Conservation (phyloP, 2,113 vertebrate species). For the Mesitornis unicolor region DNA sequence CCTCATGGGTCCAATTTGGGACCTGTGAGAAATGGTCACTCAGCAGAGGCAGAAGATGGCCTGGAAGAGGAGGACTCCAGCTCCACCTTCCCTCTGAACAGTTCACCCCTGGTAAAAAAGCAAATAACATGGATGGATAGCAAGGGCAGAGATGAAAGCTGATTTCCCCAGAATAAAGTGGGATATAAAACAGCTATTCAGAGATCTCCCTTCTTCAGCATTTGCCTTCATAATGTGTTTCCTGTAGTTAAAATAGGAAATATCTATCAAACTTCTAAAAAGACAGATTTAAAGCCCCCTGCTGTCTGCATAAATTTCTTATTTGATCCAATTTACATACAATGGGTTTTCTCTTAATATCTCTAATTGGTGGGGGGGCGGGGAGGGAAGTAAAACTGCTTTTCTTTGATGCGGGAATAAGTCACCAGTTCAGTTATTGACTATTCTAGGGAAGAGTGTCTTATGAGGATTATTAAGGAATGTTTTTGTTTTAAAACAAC, state of each 20-base stretch:
- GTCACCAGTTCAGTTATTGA: background rate
- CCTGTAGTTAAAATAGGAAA: background rate
- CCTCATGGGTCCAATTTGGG: background rate
- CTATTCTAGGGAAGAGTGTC: background rate
- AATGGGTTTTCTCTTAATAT: background rate
- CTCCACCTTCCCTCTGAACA: background rate
- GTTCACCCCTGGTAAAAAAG: background rate
- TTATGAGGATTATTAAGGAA: background rate
- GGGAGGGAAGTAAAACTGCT: background rate
- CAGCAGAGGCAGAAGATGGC: background rate
- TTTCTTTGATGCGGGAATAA: background rate
- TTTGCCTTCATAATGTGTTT: background rate
- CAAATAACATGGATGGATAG: background rate
- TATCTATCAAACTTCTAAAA: background rate
- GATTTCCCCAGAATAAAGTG: background rate
- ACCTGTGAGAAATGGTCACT: background rate
- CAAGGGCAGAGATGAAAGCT: background rate
- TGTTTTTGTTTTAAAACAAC: background rate
- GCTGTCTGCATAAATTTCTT: background rate
- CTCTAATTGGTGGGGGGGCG: background rate
- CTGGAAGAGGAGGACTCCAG: background rate
- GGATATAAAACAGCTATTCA: background rate
- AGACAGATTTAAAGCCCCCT: background rate
- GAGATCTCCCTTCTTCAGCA: background rate
- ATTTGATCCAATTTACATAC: constrained; percentile 3